phyloP scores from a whole-genome alignment of 2,113 vertebrate species.

The Lagenorhynchus albirostris region DNA sequence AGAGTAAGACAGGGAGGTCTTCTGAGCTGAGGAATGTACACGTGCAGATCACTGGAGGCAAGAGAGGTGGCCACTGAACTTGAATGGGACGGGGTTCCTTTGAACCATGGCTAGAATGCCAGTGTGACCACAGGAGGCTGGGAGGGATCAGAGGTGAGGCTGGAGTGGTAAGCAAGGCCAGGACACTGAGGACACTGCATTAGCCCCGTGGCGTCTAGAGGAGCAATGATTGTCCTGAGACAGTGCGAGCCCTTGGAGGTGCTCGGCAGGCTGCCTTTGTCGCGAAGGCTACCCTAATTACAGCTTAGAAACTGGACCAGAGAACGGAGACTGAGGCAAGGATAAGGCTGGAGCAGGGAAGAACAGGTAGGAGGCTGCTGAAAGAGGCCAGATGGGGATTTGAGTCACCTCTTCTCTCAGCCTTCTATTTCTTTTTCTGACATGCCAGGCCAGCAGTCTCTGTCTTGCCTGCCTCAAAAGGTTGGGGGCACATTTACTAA shows the following conservation, averaged over 20 bases:
- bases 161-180: neutral
- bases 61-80: neutral
- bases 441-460: neutral
- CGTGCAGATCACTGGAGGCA: neutral
- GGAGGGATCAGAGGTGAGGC: neutral
- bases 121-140: neutral
- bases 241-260: too few species aligned
- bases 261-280: neutral
- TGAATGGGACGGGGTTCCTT: neutral
- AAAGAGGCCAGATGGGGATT: neutral
- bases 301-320: neutral
- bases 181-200: neutral
- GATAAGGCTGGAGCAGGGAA: neutral
- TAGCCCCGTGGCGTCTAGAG: rapidly evolving
- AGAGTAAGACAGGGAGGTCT: neutral
- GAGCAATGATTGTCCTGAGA: neutral
- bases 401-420: neutral
- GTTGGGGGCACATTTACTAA: neutral
- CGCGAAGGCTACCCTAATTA: neutral
- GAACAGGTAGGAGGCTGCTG: neutral
- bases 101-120: neutral
- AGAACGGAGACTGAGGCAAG: neutral
- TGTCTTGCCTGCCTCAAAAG: neutral
- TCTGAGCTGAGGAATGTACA: neutral
- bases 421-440: neutral